Evolutionary conservation across 2,113 vertebrate species (phyloP).

Genomic region (Scartelaos histophorus): DNA sequence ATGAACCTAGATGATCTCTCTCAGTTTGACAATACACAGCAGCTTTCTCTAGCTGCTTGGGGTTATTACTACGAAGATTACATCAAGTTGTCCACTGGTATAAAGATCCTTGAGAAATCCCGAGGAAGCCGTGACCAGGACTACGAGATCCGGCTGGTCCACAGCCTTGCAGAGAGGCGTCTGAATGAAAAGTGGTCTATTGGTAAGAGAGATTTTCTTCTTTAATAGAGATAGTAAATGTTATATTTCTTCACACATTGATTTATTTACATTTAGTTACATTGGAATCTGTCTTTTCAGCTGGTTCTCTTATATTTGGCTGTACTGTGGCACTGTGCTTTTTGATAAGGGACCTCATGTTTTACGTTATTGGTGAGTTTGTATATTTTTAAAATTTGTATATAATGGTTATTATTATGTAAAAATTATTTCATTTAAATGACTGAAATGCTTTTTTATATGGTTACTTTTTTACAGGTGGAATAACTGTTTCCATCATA

Average conservation of each 20-base stretch:
- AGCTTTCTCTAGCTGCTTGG: conserved; percentile 79
- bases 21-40: conserved; percentile 78
- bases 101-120: conserved; percentile 76
- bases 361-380: conserved; percentile 99
- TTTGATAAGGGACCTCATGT: conserved; percentile 97
- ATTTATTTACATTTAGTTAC: conserved; percentile 8
- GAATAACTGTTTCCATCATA: conserved; percentile 98
- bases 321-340: conserved; percentile 89
- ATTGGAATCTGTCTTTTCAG: conserved; percentile 53
- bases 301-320: conserved; percentile 82
- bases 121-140: conserved; percentile 76
- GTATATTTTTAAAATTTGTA: background rate
- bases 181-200: conserved; percentile 84
- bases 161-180: conserved; percentile 78
- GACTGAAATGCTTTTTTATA: too few species aligned
- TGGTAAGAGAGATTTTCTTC: conserved; percentile 60
- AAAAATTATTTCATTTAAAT: too few species aligned
- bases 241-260: background rate
- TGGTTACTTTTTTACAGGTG: conserved; percentile 77
- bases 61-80: conserved; percentile 83
- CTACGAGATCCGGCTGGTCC: conserved; percentile 80
- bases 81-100: conserved; percentile 77
- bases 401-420: too few species aligned
- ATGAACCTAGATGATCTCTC: conserved; percentile 79
- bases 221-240: background rate